Evolutionary conservation across 2,797 vertebrate genomes (phyloP), one percentile per base, ranked within the genome.

Genomic region (Balearica regulorum): DNA sequence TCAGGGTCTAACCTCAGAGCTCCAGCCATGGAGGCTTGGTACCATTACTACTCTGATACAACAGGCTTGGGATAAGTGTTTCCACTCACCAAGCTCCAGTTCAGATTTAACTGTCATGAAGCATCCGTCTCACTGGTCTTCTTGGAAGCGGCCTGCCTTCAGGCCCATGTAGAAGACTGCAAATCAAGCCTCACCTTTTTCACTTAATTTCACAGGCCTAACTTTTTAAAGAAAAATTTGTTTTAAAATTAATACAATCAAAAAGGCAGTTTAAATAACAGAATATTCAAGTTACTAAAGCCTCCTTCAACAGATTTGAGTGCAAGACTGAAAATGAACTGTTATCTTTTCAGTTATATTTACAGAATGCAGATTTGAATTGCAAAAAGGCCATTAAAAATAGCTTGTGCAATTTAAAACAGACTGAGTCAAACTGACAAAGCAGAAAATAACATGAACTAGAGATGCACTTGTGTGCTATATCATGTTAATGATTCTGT

Each of bases 371-470:
- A 93, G 79, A 96, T 96, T 93, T 97, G 89, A 97, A 97, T 96
- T 96, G 85, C 87, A 96, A 97, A 97, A 90, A 89, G 94, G 70
- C 24, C 65, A 95, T 97, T 94, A 97, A 97, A 95, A 98, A 95
- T 95, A 96, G 75, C 71, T 90, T 46, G 60, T 83, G 54, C 84
- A 35, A 89, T 93, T 95, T 96, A 91, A 94, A 96, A 83, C 66
- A 97, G 87, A 92, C 93, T 83, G 95, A 97, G 82, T 95, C 90
- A 94, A 97, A 94, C 87, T 96, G 95, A 95, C 78, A 96, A 96
- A 92, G 83, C 75, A 91, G 93, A 96, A 96, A 94, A 95, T 87
- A 87, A 85, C 77, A 84, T 46, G 57, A 97, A 73, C 76, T 89
- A 1, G 58, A 84, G 89, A 90, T 51, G 70, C 87, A 73, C 88